A percentile compares a stretch with the other conserved stretches of the same genome.
Conservation (phyloP, 2,113 vertebrate species). For the Atherinomorus stipes region DNA sequence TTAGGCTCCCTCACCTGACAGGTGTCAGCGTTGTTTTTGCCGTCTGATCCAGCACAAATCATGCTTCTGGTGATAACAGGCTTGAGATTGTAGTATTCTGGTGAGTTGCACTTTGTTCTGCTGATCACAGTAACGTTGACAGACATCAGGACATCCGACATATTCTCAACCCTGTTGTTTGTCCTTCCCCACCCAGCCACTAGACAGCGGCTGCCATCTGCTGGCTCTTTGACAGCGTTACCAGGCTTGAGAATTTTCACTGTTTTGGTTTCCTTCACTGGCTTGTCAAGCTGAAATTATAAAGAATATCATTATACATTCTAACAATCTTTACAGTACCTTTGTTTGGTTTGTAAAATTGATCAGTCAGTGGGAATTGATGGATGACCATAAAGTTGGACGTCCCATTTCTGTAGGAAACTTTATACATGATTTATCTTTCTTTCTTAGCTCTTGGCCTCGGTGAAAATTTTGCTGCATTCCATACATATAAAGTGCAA, state of each 20-base stretch:
- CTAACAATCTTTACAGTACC: no score
- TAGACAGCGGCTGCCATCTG: constrained; percentile 42
- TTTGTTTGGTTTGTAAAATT: no score
- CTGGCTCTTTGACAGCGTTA: background rate
- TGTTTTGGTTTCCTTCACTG: constrained; percentile 33
- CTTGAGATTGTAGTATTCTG: constrained; percentile 39
- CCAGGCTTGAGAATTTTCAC: constrained; percentile 45
- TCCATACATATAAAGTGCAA: background rate
- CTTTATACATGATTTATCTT: no score
- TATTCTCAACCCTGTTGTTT: fast-evolving
- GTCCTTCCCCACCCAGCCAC: constrained; percentile 79
- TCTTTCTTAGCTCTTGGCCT: no score
- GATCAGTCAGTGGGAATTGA: no score
- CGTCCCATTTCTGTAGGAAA: no score
- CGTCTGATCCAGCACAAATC: constrained; percentile 75
- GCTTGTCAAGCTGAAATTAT: constrained; percentile 63
- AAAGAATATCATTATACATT: background rate
- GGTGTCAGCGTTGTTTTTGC: constrained; percentile 4
- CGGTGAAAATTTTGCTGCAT: background rate
- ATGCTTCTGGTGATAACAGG: constrained; percentile 66
- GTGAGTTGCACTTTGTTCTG: constrained; percentile 68
- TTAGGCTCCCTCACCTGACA: constrained; percentile 51
- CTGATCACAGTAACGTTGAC: constrained; percentile 71
- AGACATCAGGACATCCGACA: constrained; percentile 68
- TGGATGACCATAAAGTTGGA: no score